These are phyloP conservation scores for Julus scanicus DNA, from an alignment of 2,888 invertebrate species.

Conservation along the genomic window DNA sequence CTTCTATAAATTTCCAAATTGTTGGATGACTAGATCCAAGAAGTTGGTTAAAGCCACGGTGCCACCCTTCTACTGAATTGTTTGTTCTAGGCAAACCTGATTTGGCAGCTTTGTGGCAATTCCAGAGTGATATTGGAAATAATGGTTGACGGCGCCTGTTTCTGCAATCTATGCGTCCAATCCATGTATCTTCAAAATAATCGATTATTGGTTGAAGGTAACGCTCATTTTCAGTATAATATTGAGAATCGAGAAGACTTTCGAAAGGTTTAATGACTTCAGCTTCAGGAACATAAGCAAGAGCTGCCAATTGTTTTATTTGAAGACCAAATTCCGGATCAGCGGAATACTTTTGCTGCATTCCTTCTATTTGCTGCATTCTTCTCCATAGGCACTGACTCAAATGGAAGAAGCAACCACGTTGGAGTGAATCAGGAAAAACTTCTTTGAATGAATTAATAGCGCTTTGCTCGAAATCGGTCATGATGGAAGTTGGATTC, in stretches of 20 bases:
- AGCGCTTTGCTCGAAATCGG: too few relatives aligned
- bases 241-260: neutral
- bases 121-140: slow-evolving; percentile 50
- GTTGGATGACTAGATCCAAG: slow-evolving; percentile 56
- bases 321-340: slow-evolving; percentile 53
- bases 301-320: slow-evolving; percentile 23
- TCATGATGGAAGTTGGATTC: too few relatives aligned
- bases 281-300: slow-evolving; percentile 55
- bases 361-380: too few relatives aligned
- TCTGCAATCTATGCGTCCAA: slow-evolving; percentile 53
- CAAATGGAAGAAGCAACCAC: too few relatives aligned
- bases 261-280: slow-evolving; percentile 53
- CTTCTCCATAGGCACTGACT: too few relatives aligned
- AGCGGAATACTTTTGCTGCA: neutral
- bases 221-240: neutral
- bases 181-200: slow-evolving; percentile 58
- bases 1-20: slow-evolving; percentile 58
- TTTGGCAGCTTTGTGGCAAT: slow-evolving; percentile 5
- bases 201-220: slow-evolving; percentile 50
- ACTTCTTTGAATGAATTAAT: too few relatives aligned
- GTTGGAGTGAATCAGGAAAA: too few relatives aligned
- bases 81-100: slow-evolving; percentile 54
- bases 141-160: neutral
- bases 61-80: slow-evolving; percentile 57
- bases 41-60: slow-evolving; percentile 49